Base-by-base conservation (phyloP, 2,888 invertebrate species). In the Ectobius pallidus region DNA sequence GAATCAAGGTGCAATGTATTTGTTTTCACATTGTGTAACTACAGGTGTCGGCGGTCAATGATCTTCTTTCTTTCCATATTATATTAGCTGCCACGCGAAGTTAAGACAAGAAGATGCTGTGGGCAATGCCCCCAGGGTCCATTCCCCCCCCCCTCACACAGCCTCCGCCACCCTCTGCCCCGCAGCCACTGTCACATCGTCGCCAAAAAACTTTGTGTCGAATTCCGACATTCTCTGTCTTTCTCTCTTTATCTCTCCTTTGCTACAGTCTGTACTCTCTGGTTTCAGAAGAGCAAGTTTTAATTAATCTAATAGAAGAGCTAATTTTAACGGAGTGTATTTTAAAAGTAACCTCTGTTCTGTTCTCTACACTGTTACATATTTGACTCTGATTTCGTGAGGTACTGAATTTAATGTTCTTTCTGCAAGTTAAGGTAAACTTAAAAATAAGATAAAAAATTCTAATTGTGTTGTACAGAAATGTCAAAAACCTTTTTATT, bases 1-100 rank as follows among this genome's bases (percentile, higher is more conserved):
- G n/a, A n/a, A n/a, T n/a, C n/a, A n/a, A n/a, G n/a, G n/a, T n/a
- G n/a, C n/a, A n/a, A n/a, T n/a, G n/a, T 49, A 25, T 52, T 52
- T 52, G 52, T 30, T 67, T 67, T 49, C 27, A 16, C 39, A 39
- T 67, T 67, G 49, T 32, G 27, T 39, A 30, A 67, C 67, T 30
- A 67, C 39, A 32, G 25, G 3, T 39, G n/a, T n/a, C n/a, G 42
- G 44, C 30, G 39, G 42, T 44, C 39, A 6, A 44, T 25, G 65
- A 18, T 65, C 44, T 22, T 16, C 25, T 18, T 49, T 46, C 44
- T 22, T 67, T 46, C 39, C 30, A 67, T 67, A 44, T 46, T 22
- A 22, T 18, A 3, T 30, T 16, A n/a, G 67, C 25, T 49, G 44
- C 67, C 67, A 67, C 39, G 62, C 65, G 39, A 44, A 39, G 44